These are phyloP conservation scores for Megalopta genalis DNA, from an alignment of 1,140 invertebrate species.

Conservation along the genomic window DNA sequence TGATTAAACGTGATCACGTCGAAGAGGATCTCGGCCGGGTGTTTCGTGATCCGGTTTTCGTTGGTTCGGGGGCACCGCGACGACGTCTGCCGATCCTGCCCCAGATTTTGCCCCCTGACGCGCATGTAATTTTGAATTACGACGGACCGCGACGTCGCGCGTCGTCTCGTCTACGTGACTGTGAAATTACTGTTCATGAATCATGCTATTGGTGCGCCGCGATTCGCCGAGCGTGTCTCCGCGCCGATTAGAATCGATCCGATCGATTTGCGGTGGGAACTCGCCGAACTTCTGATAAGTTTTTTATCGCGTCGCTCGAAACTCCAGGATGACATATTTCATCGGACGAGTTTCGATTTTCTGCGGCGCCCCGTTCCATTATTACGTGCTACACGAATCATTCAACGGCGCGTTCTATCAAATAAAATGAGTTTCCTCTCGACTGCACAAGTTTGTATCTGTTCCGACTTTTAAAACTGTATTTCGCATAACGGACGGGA, in stretches of 20 bases:
- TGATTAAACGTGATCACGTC: slow-evolving; percentile 57
- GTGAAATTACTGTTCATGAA: slow-evolving; percentile 60
- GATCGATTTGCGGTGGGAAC: slow-evolving; percentile 46
- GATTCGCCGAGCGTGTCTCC: slow-evolving; percentile 46
- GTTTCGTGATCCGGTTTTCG: slow-evolving; percentile 37
- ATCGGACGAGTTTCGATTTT: background rate
- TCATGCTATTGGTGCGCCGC: slow-evolving; percentile 41
- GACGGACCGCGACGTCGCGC: slow-evolving; percentile 31
- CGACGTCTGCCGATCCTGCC: background rate
- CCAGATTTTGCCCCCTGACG: slow-evolving; percentile 35
- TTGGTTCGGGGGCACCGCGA: slow-evolving; percentile 37
- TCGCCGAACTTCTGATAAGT: slow-evolving; percentile 22
- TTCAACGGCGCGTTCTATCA: too few species aligned
- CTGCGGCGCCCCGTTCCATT: background rate
- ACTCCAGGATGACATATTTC: background rate
- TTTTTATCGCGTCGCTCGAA: background rate
- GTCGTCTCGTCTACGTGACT: slow-evolving; percentile 49
- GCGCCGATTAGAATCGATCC: slow-evolving; percentile 49
- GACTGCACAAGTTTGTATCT: too few species aligned
- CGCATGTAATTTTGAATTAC: slow-evolving; percentile 61
- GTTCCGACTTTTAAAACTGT: too few species aligned
- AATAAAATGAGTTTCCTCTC: too few species aligned
- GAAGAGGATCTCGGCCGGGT: background rate
- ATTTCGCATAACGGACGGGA: too few species aligned
- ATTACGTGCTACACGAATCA: too few species aligned